Evolutionary conservation across 2,888 invertebrate species (phyloP).

Genomic region (Netelia melanura): DNA sequence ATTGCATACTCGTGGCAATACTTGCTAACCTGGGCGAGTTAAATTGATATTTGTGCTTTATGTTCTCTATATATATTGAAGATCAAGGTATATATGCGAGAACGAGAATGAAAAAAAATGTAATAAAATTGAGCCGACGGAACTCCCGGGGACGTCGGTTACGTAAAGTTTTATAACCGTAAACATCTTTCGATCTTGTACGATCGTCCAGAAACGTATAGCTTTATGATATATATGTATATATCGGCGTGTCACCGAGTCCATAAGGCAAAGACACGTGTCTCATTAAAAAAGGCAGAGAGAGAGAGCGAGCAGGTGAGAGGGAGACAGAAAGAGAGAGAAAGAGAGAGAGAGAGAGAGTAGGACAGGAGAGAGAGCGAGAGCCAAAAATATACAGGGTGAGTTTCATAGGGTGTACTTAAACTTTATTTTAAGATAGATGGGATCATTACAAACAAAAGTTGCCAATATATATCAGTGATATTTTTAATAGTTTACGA

Average conservation of each 20-base stretch:
- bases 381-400: too few species aligned
- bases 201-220: not conserved
- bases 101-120: constrained; percentile 4
- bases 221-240: not conserved
- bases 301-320: too few species aligned
- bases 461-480: too few species aligned
- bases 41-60: constrained; percentile 42
- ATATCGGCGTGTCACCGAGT: not conserved
- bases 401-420: too few species aligned
- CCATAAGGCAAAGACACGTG: not conserved
- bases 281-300: too few species aligned
- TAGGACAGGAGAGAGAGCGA: too few species aligned
- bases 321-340: too few species aligned
- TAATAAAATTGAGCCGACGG: not conserved
- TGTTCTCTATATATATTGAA: not conserved
- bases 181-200: constrained; percentile 15
- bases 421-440: too few species aligned
- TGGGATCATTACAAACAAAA: too few species aligned
- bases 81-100: constrained; percentile 41
- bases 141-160: constrained; percentile 7
- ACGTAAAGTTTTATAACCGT: constrained; percentile 41
- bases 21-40: constrained; percentile 3
- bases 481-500: too few species aligned
- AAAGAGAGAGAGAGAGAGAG: too few species aligned
- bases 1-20: constrained; percentile 28